A percentile compares a stretch with the other conserved stretches of the same genome.
phyloP scores from a whole-genome alignment of 2,113 vertebrate species.

The Phainopepla nitens region DNA sequence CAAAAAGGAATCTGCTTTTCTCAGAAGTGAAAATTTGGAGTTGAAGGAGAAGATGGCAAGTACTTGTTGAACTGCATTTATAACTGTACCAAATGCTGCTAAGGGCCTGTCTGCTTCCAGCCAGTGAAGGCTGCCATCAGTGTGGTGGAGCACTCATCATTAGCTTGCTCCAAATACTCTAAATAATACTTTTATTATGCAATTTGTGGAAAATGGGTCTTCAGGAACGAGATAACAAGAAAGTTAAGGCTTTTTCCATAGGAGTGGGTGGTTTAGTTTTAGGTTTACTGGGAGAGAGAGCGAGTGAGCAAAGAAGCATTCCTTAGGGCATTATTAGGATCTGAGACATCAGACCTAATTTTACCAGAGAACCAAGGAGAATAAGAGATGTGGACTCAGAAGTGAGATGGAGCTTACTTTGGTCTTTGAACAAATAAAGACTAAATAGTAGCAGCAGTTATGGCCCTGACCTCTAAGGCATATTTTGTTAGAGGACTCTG shows the following conservation, averaged over 20 bases:
- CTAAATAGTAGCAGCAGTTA: background rate
- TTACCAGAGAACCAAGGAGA: background rate
- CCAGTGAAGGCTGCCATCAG: background rate
- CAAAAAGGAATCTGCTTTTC: slow-evolving; percentile 87
- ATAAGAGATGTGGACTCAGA: background rate
- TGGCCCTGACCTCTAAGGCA: background rate
- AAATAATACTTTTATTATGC: background rate
- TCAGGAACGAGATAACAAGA: background rate
- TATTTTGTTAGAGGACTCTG: background rate
- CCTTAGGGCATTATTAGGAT: background rate
- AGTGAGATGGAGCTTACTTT: background rate
- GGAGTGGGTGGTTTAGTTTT: background rate
- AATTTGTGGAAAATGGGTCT: background rate
- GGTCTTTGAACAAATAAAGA: background rate
- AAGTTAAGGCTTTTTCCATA: background rate
- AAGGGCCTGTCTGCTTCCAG: background rate
- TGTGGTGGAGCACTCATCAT: background rate
- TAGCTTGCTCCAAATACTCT: background rate
- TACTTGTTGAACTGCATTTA: background rate
- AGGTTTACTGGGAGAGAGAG: background rate
- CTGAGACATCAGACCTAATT: background rate
- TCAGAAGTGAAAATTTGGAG: slow-evolving; percentile 81
- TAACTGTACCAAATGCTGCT: background rate
- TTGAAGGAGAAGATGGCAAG: slow-evolving; percentile 83
- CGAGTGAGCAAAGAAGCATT: background rate